Percentiles rank a stretch among this genome's conserved stretches.
phyloP scores from a whole-genome alignment of 2,888 invertebrate genomes.

The Plagodis dolabraria region DNA sequence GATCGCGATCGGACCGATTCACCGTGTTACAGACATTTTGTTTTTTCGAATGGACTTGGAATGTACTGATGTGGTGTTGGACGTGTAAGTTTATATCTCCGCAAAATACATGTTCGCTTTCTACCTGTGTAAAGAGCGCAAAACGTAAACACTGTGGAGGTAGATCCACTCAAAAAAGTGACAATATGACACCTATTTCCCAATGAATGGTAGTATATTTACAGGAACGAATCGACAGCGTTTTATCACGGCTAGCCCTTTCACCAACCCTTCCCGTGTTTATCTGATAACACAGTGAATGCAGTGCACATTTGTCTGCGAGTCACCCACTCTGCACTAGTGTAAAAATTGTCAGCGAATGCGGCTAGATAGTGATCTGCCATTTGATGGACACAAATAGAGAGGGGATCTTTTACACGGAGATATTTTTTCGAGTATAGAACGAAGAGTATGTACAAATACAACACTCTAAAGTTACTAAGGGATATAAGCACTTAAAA shows the following conservation, averaged over 20 bases:
- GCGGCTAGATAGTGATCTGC: constrained; percentile 79
- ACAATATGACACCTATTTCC: constrained; percentile 72
- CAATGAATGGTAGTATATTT: constrained; percentile 75
- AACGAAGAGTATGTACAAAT: not conserved
- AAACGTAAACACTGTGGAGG: constrained; percentile 30
- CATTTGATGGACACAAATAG: constrained; percentile 57
- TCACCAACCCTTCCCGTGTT: constrained; percentile 75
- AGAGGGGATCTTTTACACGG: constrained; percentile 42
- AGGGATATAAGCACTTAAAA: too few species aligned
- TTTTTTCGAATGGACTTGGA: constrained; percentile 63
- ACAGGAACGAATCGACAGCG: constrained; percentile 77
- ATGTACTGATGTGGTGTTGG: constrained; percentile 57
- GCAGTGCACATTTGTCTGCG: constrained; percentile 78
- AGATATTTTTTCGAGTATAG: constrained; percentile 24
- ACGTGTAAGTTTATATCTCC: constrained; percentile 40
- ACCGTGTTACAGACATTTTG: constrained; percentile 70
- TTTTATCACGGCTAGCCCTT: constrained; percentile 73
- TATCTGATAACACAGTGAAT: constrained; percentile 81
- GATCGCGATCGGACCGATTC: constrained; percentile 80
- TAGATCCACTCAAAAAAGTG: constrained; percentile 57
- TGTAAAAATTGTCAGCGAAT: constrained; percentile 82
- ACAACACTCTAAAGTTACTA: too few species aligned
- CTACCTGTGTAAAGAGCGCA: constrained; percentile 31
- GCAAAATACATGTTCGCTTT: constrained; percentile 30
- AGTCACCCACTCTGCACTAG: constrained; percentile 76